phyloP scores from a whole-genome alignment of 1,140 invertebrate species.

The Periplaneta americana region DNA sequence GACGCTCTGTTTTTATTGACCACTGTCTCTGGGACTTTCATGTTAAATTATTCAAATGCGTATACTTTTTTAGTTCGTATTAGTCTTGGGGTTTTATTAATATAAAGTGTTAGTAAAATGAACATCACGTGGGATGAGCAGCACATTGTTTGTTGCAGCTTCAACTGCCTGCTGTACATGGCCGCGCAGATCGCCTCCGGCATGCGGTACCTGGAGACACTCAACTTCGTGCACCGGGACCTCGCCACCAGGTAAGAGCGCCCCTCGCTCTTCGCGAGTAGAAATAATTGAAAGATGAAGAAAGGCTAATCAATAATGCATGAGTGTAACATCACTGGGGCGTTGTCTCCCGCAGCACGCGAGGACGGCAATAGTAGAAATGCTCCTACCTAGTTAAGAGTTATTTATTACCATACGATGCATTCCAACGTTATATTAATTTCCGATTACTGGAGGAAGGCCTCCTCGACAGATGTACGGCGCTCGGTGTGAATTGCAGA shows the following conservation, averaged over 20 bases:
- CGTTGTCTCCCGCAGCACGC: neutral
- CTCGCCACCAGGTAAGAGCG: conserved; percentile 61
- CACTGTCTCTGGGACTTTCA: no score
- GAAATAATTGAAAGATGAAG: neutral
- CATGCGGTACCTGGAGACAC: conserved; percentile 76
- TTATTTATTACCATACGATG: neutral
- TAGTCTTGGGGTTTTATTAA: no score
- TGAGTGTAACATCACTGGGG: neutral
- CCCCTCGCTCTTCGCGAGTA: neutral
- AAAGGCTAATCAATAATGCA: neutral
- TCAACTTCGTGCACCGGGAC: conserved; percentile 78
- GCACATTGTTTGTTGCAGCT: conserved; percentile 45
- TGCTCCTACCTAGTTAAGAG: no score
- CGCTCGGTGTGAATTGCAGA: no score
- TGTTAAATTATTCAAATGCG: no score
- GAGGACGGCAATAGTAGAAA: neutral
- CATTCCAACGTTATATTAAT: no score
- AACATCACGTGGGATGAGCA: no score
- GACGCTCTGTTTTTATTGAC: no score
- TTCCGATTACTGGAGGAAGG: no score
- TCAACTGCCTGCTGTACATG: conserved; percentile 74
- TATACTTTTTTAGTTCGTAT: no score
- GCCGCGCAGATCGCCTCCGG: conserved; percentile 80
- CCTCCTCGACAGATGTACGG: no score
- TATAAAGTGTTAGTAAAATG: no score